Evolutionary conservation across 2,888 invertebrate species (phyloP).

Genomic region (Perizoma affinitatum): DNA sequence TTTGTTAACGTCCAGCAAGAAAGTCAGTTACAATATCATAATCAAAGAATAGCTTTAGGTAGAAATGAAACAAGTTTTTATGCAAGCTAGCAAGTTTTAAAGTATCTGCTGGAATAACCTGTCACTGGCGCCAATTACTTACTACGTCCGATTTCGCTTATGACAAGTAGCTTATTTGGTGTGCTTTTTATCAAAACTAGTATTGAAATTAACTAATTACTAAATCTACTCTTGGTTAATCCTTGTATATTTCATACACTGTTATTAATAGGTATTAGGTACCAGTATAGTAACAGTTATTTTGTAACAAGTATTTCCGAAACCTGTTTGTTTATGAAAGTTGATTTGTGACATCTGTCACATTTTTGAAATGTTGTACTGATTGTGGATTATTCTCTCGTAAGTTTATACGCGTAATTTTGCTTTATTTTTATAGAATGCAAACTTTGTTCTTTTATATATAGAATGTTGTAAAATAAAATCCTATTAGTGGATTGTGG

Average conservation of each 20-base stretch:
- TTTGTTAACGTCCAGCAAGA: too few relatives aligned
- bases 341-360: slow-evolving; percentile 37
- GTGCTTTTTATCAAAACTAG: slow-evolving; percentile 30
- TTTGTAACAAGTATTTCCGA: slow-evolving; percentile 28
- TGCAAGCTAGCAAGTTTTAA: slow-evolving; percentile 3
- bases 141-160: slow-evolving; percentile 24
- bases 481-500: too few relatives aligned
- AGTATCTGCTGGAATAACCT: slow-evolving; percentile 17
- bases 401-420: too few relatives aligned
- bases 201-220: slow-evolving; percentile 27
- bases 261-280: slow-evolving; percentile 8
- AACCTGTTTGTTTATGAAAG: slow-evolving; percentile 40
- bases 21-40: too few relatives aligned
- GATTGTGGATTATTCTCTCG: not conserved
- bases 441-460: too few relatives aligned
- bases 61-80: slow-evolving; percentile 2
- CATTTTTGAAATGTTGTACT: slow-evolving; percentile 19
- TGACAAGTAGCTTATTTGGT: slow-evolving; percentile 20
- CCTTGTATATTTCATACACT: slow-evolving; percentile 21
- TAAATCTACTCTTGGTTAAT: slow-evolving; percentile 30
- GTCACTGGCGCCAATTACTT: slow-evolving; percentile 24
- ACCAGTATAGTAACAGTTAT: slow-evolving; percentile 26
- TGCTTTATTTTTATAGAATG: too few relatives aligned
- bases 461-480: too few relatives aligned
- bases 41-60: not conserved